Base-by-base conservation (phyloP, 2,113 vertebrate genomes). In the Perca flavescens region DNA sequence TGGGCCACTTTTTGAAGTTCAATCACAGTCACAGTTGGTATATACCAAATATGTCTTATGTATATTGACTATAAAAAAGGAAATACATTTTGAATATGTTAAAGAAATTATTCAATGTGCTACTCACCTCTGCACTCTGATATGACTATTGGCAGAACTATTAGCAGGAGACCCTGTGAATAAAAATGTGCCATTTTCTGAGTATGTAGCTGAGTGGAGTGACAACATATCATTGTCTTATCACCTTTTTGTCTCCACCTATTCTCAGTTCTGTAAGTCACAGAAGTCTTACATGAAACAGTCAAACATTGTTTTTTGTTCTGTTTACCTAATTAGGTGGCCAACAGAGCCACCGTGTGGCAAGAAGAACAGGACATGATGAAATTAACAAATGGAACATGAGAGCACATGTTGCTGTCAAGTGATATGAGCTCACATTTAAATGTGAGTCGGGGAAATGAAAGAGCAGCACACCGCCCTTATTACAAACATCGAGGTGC, bases 61-160 rank as follows among this genome's bases (percentile, higher is more conserved):
- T 46, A 16, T n/a, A 54, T 5, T 31, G 28, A 47, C 7, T 8
- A 16, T 40, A 17, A 10, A 53, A 60, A 75, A 22, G 0, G 25
- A 52, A 69, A 60, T 12, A 40, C 22, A 84, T 61, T 31, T 28
- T 43, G 3, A 58, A 50, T 68, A 12, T 22, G 60, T 16, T 6
- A 46, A 82, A 79, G 19, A 60, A 28, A 71, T 16, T 1, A 62
- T 40, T 34, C 5, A 49, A 1, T 9, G 25, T 49, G 4, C 19
- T 63, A 80, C 88, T 90, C 54, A 93, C 92, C 90, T 49, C 3
- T 80, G 68, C 74, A 54, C n/a, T 83, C 71, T 43, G 83, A 80
- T 66, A 15, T 9, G 3, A 68, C 15, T 0, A 66, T 67, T 10
- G 74, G 56, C 15, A 86, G 43, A 79, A 81, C 7, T 21, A 65